Conservation (phyloP, 37 sponge, comb jelly and placozoan genomes). For the Crambe crambe region DNA sequence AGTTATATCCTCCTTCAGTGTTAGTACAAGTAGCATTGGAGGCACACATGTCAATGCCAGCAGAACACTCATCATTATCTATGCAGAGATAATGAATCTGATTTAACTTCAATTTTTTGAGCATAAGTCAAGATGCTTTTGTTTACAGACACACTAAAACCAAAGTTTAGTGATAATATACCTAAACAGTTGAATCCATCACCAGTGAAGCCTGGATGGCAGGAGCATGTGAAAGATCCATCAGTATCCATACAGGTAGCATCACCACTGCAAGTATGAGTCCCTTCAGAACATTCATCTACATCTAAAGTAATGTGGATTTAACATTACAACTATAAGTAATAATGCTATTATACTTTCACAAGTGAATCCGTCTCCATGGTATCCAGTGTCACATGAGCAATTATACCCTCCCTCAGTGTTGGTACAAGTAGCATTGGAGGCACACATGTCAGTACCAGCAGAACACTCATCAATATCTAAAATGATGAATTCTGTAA, state of each 20-base stretch:
- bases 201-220: conserved; percentile 17
- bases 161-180: no score
- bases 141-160: no score
- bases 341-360: background rate
- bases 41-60: conserved; percentile 8
- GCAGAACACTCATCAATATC: no score
- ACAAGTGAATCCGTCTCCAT: conserved; percentile 10
- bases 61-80: conserved; percentile 46
- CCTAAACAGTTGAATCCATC: conserved; percentile 16
- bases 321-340: no score
- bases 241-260: conserved; percentile 46
- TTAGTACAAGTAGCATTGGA: conserved; percentile 26
- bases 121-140: conserved; percentile 10
- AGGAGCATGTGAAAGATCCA: conserved; percentile 60
- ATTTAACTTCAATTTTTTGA: conserved; percentile 6
- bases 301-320: conserved; percentile 35
- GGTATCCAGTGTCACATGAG: conserved; percentile 10
- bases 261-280: conserved; percentile 19
- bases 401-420: background rate
- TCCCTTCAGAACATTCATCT: conserved; percentile 58
- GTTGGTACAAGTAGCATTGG: background rate
- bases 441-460: background rate
- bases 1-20: conserved; percentile 27
- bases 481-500: no score
- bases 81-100: conserved; percentile 13